A percentile compares a stretch with the other conserved stretches of the same genome.
These are phyloP conservation scores for Leptopilina clavipes DNA, from an alignment of 1,140 invertebrate genomes.

Conservation along the genomic window DNA sequence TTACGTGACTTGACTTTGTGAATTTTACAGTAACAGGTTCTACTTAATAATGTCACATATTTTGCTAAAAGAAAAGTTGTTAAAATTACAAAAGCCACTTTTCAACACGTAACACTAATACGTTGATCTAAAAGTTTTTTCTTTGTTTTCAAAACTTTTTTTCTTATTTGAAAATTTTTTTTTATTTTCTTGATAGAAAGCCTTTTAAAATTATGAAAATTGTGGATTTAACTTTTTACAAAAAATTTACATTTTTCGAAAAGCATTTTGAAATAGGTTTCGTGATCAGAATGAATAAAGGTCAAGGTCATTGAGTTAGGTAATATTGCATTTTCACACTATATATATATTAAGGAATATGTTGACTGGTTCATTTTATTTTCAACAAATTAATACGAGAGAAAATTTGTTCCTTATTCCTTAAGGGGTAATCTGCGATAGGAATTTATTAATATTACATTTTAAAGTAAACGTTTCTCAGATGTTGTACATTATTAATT, in stretches of 20 bases:
- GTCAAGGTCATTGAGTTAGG: neutral
- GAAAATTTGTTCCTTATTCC: too few relatives aligned
- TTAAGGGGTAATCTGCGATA: too few relatives aligned
- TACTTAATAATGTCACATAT: too few relatives aligned
- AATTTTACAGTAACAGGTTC: too few relatives aligned
- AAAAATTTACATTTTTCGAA: neutral
- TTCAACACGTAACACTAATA: neutral
- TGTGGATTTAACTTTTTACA: neutral
- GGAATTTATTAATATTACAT: too few relatives aligned
- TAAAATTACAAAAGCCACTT: neutral
- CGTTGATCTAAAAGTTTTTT: neutral
- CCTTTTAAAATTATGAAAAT: too few relatives aligned
- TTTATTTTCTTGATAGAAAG: too few relatives aligned
- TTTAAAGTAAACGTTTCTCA: too few relatives aligned
- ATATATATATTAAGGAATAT: neutral
- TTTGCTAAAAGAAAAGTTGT: neutral
- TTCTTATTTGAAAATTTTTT: neutral
- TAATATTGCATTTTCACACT: neutral
- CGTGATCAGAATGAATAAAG: neutral
- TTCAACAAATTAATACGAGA: neutral
- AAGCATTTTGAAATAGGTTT: neutral
- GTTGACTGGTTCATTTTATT: neutral
- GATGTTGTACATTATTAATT: too few relatives aligned
- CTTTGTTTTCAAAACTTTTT: neutral
- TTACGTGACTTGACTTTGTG: too few relatives aligned